phyloP scores from a whole-genome alignment of 1,140 invertebrate genomes.

The Drosophila paulistorum region DNA sequence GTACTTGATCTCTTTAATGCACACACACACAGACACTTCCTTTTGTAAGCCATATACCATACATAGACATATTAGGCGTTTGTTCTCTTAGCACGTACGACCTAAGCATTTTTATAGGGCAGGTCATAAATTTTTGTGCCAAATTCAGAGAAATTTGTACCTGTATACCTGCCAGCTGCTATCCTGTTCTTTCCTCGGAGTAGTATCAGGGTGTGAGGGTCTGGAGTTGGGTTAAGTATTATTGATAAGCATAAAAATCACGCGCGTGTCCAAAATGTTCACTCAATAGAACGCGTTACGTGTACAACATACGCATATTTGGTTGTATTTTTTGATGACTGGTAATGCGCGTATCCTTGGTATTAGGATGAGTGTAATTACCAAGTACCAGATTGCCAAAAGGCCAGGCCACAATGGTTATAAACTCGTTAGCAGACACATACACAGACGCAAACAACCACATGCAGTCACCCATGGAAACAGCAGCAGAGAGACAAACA shows the following conservation, averaged over 20 bases:
- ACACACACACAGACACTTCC: background rate
- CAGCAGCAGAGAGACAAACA: background rate
- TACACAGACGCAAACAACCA: background rate
- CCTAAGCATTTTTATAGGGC: conserved; percentile 69
- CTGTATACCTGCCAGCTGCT: conserved; percentile 42
- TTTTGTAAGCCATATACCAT: background rate
- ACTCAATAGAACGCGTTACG: conserved; percentile 49
- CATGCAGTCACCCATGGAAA: background rate
- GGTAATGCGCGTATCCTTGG: conserved; percentile 34
- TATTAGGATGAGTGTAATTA: conserved; percentile 51
- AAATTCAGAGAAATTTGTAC: conserved; percentile 73
- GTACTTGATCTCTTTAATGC: conserved; percentile 15
- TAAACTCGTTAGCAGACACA: conserved; percentile 63
- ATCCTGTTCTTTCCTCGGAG: background rate
- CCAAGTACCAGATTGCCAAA: conserved; percentile 50
- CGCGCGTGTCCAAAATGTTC: conserved; percentile 68
- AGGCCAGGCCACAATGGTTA: conserved; percentile 50
- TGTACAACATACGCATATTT: conserved; percentile 58
- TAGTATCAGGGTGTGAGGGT: too few relatives aligned
- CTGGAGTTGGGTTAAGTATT: conserved; percentile 49
- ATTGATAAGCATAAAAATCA: conserved; percentile 77
- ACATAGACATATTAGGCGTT: background rate
- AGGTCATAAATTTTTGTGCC: conserved; percentile 53
- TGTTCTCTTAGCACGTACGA: conserved; percentile 48
- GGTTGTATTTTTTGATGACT: conserved; percentile 37